These are phyloP conservation scores for Drosophila punjabiensis DNA, from an alignment of 1,140 invertebrate genomes.

Conservation along the genomic window DNA sequence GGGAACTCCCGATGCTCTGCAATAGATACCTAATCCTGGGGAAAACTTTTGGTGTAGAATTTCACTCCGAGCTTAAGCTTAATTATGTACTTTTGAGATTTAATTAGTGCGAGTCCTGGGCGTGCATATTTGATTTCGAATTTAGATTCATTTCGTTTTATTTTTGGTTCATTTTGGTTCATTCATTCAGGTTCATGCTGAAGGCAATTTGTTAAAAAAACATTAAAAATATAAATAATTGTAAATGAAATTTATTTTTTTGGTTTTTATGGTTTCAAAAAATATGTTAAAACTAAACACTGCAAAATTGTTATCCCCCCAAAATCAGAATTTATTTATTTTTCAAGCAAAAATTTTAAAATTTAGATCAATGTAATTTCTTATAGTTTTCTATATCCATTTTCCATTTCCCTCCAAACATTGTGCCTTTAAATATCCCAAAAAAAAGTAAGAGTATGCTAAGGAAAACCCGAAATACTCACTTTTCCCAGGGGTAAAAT, in stretches of 20 bases:
- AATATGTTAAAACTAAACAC: too few species aligned
- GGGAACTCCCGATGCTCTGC: conserved; percentile 3
- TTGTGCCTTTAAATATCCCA: background rate
- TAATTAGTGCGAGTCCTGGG: background rate
- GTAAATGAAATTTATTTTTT: too few species aligned
- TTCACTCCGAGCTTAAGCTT: background rate
- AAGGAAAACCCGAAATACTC: background rate
- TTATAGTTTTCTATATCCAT: too few species aligned
- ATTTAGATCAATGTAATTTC: too few species aligned
- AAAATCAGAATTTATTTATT: too few species aligned
- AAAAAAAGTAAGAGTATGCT: conserved; percentile 2
- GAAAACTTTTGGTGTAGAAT: background rate
- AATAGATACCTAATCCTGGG: background rate
- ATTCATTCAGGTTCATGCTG: background rate
- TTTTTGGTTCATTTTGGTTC: background rate
- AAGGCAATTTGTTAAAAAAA: too few species aligned
- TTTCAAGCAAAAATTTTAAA: too few species aligned
- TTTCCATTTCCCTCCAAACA: background rate
- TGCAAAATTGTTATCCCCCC: too few species aligned
- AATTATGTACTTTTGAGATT: conserved; percentile 11
- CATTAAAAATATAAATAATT: too few species aligned
- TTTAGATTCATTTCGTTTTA: background rate
- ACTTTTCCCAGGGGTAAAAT: conserved; percentile 49
- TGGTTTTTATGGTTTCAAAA: too few species aligned
- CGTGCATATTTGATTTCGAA: background rate